A percentile compares a stretch with the other conserved stretches of the same genome.
Evolutionary conservation across 2,113 vertebrate species (phyloP).

Genomic region (Oncorhynchus keta): DNA sequence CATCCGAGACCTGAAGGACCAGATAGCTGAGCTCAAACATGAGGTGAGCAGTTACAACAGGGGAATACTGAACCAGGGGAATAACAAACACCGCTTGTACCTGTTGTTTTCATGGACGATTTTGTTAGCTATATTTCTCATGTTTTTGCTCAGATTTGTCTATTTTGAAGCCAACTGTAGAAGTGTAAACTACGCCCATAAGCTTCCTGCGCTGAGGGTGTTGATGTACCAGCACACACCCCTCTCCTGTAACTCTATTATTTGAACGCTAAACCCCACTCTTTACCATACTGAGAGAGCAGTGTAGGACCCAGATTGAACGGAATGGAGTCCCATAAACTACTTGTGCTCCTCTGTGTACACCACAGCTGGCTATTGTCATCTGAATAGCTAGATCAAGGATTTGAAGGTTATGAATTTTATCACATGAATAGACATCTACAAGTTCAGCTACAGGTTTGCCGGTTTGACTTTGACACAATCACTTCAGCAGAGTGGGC

Average conservation of each 20-base stretch:
- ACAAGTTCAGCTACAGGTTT: background rate
- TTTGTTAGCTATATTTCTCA: constrained; percentile 3
- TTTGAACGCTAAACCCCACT: background rate
- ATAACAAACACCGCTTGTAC: background rate
- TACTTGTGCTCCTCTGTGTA: background rate
- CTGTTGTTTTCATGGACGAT: background rate
- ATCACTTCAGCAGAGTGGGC: background rate
- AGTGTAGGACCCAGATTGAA: background rate
- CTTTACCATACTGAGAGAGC: background rate
- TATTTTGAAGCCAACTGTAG: constrained; percentile 41
- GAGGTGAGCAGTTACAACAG: constrained; percentile 80
- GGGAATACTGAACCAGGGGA: background rate
- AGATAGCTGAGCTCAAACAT: constrained; percentile 91
- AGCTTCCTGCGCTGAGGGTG: constrained; percentile 67
- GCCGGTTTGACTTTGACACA: background rate
- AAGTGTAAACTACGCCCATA: constrained; percentile 76
- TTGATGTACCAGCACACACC: constrained; percentile 15
- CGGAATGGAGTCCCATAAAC: background rate
- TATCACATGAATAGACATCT: background rate
- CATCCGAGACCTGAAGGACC: constrained; percentile 93
- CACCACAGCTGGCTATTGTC: background rate
- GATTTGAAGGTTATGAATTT: background rate
- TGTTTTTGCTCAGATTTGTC: constrained; percentile 41
- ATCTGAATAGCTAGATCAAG: background rate
- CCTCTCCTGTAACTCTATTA: constrained; percentile 18